Evolutionary conservation across 23 tunicate genomes (phyloP).

Genomic region (Oikopleura dioica): DNA sequence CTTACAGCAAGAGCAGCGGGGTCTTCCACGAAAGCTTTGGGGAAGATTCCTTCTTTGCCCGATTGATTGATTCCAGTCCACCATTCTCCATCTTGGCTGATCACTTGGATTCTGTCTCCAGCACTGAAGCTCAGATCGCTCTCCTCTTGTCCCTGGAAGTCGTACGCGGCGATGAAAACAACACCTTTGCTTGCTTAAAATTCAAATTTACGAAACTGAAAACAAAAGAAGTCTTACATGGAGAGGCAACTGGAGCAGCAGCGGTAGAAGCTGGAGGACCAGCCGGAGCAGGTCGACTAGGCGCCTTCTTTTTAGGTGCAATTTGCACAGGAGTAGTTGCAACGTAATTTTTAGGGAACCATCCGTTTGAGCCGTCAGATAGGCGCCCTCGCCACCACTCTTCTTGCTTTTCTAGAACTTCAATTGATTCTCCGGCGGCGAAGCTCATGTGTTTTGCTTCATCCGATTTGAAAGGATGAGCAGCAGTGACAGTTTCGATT

Average conservation of each 20-base stretch:
- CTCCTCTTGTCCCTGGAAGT: not conserved
- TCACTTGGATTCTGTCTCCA: not conserved
- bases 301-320: not conserved
- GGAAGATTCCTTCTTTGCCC: not conserved
- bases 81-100: not conserved
- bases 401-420: not conserved
- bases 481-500: not conserved
- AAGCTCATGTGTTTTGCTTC: not conserved
- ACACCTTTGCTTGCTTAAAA: not conserved
- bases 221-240: too few species aligned
- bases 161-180: not conserved
- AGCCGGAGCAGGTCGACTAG: not conserved
- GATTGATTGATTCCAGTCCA: not conserved
- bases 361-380: not conserved
- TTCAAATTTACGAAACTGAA: too few species aligned
- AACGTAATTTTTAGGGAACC: not conserved
- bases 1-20: not conserved
- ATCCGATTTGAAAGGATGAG: not conserved
- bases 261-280: too few species aligned
- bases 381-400: not conserved
- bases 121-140: not conserved
- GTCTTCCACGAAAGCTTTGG: not conserved
- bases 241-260: not conserved
- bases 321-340: not conserved
- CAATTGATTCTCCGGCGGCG: not conserved